Percentiles rank a stretch among this genome's conserved stretches.
Conservation (phyloP, 2,113 vertebrate species). For the Salvelinus fontinalis region DNA sequence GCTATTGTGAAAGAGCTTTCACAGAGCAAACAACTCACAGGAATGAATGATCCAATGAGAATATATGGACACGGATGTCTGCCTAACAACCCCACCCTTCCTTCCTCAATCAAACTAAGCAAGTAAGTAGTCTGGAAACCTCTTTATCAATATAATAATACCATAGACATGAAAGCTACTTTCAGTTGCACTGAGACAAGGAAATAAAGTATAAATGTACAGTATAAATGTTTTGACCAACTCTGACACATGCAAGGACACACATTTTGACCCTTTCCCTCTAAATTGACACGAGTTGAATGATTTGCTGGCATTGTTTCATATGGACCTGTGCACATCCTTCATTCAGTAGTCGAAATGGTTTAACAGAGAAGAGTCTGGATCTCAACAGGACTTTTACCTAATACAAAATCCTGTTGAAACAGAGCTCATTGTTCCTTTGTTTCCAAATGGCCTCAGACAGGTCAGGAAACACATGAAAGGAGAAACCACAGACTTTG, state of each 20-base stretch:
- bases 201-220: not conserved
- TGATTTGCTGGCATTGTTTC: not conserved
- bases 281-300: not conserved
- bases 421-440: not conserved
- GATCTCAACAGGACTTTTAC: not conserved
- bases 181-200: not conserved
- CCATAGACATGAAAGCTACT: not conserved
- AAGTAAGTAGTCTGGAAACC: constrained; percentile 12
- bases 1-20: constrained; percentile 27
- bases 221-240: not conserved
- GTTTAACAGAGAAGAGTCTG: not conserved
- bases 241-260: not conserved
- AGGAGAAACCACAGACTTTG: not conserved
- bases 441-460: not conserved
- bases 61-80: constrained; percentile 41
- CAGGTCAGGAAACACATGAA: not conserved
- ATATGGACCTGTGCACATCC: not conserved
- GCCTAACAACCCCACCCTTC: constrained; percentile 40
- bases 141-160: not conserved
- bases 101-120: constrained; percentile 17
- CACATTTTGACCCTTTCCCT: not conserved
- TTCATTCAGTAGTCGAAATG: not conserved
- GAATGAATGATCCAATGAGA: constrained; percentile 27
- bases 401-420: not conserved
- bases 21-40: constrained; percentile 17